Evolutionary conservation across 2,113 vertebrate species (phyloP).

Genomic region (Rutilus rutilus): DNA sequence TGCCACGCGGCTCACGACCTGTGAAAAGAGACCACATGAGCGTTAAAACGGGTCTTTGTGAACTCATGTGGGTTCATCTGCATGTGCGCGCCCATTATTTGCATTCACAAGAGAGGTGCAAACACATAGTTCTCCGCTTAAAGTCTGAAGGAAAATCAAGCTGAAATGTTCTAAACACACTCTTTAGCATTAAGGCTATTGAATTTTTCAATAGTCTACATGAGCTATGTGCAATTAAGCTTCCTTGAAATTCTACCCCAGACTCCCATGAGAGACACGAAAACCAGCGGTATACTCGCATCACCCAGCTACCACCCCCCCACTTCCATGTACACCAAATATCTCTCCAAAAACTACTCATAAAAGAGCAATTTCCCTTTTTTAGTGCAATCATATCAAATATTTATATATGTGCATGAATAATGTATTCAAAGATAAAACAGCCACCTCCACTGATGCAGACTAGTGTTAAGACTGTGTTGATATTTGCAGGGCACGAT

Average conservation of each 20-base stretch:
- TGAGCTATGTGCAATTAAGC: conserved; percentile 52
- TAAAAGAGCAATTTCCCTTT: conserved; percentile 53
- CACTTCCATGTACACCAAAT: conserved; percentile 50
- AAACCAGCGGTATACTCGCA: conserved; percentile 28
- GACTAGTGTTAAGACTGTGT: conserved; percentile 47
- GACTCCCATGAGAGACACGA: conserved; percentile 34
- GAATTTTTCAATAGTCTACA: conserved; percentile 42
- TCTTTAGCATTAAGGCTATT: conserved; percentile 37
- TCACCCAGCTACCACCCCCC: conserved; percentile 2
- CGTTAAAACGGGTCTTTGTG: conserved; percentile 9
- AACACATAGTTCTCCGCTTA: not conserved
- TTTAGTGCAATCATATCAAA: conserved; percentile 56
- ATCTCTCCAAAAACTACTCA: conserved; percentile 47
- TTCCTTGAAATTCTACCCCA: conserved; percentile 44
- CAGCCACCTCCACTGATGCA: conserved; percentile 45
- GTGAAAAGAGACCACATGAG: conserved; percentile 41
- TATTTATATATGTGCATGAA: conserved; percentile 55
- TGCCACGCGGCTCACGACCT: conserved; percentile 98
- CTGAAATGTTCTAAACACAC: conserved; percentile 43
- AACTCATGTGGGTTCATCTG: not conserved
- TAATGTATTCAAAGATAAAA: conserved; percentile 55
- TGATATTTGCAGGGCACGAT: conserved; percentile 51
- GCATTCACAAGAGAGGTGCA: conserved; percentile 21
- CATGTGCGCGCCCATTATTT: conserved; percentile 21
- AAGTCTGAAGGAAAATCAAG: conserved; percentile 20